Evolutionary conservation across 2,797 vertebrate species (phyloP).

Genomic region (Darevskia mixta): DNA sequence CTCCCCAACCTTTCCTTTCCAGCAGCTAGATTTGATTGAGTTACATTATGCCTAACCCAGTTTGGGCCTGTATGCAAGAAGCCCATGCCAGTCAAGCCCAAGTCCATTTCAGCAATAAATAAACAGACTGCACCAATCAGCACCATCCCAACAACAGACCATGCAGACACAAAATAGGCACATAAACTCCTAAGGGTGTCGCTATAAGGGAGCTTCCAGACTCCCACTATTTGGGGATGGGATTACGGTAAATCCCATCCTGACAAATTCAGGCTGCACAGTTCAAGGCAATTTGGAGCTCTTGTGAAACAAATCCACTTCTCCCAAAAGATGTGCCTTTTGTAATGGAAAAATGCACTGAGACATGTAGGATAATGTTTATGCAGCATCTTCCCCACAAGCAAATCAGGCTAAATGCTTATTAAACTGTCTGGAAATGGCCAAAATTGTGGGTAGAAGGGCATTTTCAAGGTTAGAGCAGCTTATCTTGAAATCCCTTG

Average conservation of each 20-base stretch:
- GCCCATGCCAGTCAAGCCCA: not conserved
- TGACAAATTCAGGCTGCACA: too few relatives aligned
- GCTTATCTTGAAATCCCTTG: not conserved
- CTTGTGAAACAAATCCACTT: too few relatives aligned
- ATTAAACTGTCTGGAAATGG: too few relatives aligned
- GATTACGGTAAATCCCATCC: too few relatives aligned
- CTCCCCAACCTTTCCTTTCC: not conserved
- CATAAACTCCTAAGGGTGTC: not conserved
- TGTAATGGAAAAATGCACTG: too few relatives aligned
- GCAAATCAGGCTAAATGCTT: too few relatives aligned
- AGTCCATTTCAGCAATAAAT: not conserved
- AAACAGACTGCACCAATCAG: not conserved
- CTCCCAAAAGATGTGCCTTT: too few relatives aligned
- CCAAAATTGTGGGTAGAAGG: not conserved
- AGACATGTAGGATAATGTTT: too few relatives aligned
- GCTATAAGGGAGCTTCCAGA: not conserved
- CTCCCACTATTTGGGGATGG: too few relatives aligned
- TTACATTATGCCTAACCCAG: not conserved
- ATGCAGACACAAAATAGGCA: not conserved
- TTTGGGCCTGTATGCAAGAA: not conserved
- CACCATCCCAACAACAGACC: not conserved
- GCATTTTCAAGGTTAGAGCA: not conserved
- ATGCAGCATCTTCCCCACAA: too few relatives aligned
- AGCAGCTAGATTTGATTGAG: not conserved
- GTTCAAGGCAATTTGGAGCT: too few relatives aligned